A percentile compares a stretch with the other conserved stretches of the same genome.
phyloP scores from a whole-genome alignment of 2,888 invertebrate genomes.

The Andrena haemorrhoa region DNA sequence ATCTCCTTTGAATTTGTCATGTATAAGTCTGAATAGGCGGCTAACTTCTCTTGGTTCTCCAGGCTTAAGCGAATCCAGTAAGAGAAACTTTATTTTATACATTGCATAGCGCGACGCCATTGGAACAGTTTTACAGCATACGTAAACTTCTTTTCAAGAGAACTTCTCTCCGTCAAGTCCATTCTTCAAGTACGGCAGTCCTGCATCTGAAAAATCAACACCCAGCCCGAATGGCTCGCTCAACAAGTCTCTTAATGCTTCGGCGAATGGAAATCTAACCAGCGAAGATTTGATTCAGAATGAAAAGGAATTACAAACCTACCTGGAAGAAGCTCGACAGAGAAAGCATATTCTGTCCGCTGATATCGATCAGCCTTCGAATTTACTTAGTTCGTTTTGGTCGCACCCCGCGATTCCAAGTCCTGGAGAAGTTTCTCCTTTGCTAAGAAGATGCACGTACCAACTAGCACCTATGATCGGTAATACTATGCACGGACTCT shows the following conservation, averaged over 20 bases:
- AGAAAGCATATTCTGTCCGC: conserved; percentile 76
- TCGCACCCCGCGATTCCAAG: conserved; percentile 86
- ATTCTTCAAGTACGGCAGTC: conserved; percentile 76
- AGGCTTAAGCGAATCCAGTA: conserved; percentile 78
- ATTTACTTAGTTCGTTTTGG: conserved; percentile 86
- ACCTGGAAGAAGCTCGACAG: conserved; percentile 80
- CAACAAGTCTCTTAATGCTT: conserved; percentile 77
- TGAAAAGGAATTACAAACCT: conserved; percentile 77
- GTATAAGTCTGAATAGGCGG: conserved; percentile 78
- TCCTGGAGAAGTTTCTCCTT: conserved; percentile 85
- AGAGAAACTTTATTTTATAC: background rate
- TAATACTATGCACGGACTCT: conserved; percentile 65
- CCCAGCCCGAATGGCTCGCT: conserved; percentile 75
- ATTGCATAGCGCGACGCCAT: background rate
- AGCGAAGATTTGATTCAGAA: conserved; percentile 81
- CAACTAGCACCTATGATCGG: conserved; percentile 87
- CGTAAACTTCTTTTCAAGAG: conserved; percentile 66
- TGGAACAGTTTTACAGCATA: background rate
- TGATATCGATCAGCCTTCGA: conserved; percentile 84
- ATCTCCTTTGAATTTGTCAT: conserved; percentile 76
- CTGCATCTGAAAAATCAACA: conserved; percentile 73
- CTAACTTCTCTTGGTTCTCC: conserved; percentile 75
- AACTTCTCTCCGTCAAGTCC: conserved; percentile 75
- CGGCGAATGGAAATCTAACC: conserved; percentile 77
- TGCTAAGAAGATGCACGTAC: conserved; percentile 86